These are phyloP conservation scores for Varanus komodoensis DNA, from an alignment of 2,113 vertebrate genomes.

Conservation along the genomic window DNA sequence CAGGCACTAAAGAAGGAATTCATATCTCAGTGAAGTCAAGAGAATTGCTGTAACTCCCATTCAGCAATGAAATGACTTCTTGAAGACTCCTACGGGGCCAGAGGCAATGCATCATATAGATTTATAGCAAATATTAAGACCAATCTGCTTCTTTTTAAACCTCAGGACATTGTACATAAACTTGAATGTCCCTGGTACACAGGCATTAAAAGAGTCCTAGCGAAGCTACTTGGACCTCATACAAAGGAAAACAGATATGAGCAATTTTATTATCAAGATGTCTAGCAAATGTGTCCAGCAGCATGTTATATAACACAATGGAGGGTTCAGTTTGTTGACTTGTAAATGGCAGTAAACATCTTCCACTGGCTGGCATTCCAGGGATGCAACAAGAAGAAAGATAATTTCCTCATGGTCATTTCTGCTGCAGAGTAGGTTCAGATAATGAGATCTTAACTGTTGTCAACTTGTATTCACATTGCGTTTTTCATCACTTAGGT, in stretches of 20 bases:
- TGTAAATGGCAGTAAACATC: too few species aligned
- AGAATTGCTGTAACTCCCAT: too few species aligned
- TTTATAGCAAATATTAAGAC: neutral
- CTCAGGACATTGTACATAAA: neutral
- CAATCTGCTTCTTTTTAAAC: neutral
- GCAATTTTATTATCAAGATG: neutral
- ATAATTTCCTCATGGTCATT: neutral
- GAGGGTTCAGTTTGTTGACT: neutral
- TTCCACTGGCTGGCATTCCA: neutral
- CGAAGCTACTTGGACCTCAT: neutral
- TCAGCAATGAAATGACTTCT: neutral
- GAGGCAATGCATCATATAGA: neutral
- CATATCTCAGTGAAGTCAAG: neutral
- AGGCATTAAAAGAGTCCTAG: neutral
- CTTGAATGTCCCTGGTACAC: neutral
- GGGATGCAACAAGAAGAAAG: neutral
- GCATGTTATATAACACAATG: neutral
- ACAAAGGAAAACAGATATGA: neutral
- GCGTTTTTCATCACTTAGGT: too few species aligned
- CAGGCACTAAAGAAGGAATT: conserved; percentile 49
- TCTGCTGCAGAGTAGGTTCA: neutral
- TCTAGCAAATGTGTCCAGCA: neutral
- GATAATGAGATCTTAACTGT: neutral
- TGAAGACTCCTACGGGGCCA: neutral
- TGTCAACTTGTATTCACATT: neutral